phyloP scores from a whole-genome alignment of 2,113 vertebrate species.

The Oenanthe oenanthe region DNA sequence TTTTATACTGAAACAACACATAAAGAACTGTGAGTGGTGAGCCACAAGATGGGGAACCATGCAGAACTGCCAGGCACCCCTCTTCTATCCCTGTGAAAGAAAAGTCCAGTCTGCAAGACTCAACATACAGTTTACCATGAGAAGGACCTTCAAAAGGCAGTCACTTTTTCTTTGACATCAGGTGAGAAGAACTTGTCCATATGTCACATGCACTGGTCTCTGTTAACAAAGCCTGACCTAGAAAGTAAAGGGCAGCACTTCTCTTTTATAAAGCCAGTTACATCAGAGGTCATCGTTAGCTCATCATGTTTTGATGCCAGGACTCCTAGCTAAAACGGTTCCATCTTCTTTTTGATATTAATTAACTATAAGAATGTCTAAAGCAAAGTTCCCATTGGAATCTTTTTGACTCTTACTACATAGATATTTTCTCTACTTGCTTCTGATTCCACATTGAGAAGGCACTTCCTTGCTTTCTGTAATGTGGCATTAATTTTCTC shows the following conservation, averaged over 20 bases:
- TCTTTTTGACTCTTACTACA: background rate
- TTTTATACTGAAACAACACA: background rate
- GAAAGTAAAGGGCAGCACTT: background rate
- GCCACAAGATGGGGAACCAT: background rate
- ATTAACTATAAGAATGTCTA: background rate
- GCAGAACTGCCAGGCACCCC: background rate
- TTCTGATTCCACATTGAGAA: background rate
- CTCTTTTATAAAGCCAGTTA: background rate
- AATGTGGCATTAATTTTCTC: background rate
- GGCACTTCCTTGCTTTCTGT: background rate
- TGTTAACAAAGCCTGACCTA: background rate
- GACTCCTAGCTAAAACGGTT: background rate
- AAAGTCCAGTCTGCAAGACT: background rate
- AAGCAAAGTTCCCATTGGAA: background rate
- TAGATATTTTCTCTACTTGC: background rate
- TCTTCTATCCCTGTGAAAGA: no score
- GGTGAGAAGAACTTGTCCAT: background rate
- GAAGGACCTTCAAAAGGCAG: background rate
- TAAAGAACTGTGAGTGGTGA: background rate
- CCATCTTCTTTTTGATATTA: background rate
- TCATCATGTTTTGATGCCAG: background rate
- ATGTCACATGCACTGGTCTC: background rate
- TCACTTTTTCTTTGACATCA: background rate
- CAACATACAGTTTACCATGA: fast-evolving
- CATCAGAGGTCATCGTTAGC: background rate